phyloP scores from a whole-genome alignment of 1,140 invertebrate genomes.

The Heliconius himera region DNA sequence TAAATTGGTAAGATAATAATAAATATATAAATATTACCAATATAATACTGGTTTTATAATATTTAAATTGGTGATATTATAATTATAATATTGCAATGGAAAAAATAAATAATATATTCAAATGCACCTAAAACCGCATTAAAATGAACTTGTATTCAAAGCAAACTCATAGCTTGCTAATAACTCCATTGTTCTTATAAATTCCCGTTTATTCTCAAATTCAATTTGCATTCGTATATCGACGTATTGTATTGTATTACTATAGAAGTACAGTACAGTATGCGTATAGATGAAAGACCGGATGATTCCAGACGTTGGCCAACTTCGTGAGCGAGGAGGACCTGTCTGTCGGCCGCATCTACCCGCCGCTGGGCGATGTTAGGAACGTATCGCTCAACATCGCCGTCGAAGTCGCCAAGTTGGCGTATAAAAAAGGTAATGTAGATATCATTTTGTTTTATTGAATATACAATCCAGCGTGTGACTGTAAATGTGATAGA shows the following conservation, averaged over 20 bases:
- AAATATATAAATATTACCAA: too few species aligned
- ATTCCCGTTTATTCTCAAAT: slow-evolving; percentile 14
- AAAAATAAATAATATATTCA: too few species aligned
- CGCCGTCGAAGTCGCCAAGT: slow-evolving; percentile 89
- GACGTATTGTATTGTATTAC: slow-evolving; percentile 84
- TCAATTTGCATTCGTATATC: slow-evolving; percentile 28
- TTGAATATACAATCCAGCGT: not conserved
- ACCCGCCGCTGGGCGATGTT: slow-evolving; percentile 94
- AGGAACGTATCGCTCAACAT: slow-evolving; percentile 93
- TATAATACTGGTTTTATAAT: too few species aligned
- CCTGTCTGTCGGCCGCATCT: slow-evolving; percentile 92
- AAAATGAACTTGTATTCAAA: not conserved
- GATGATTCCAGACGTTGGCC: slow-evolving; percentile 85
- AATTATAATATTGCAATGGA: too few species aligned
- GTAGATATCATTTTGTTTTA: not conserved
- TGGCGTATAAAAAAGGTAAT: slow-evolving; percentile 91
- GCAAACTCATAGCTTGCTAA: not conserved
- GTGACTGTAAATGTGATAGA: too few species aligned
- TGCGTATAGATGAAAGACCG: slow-evolving; percentile 9
- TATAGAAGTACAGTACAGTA: not conserved
- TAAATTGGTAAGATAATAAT: too few species aligned
- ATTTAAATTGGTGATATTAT: too few species aligned
- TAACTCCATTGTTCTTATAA: not conserved
- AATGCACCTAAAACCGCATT: not conserved
- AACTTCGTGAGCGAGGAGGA: slow-evolving; percentile 91